Evolutionary conservation across 2,797 vertebrate genomes (phyloP).

Genomic region (Thunnus albacares): DNA sequence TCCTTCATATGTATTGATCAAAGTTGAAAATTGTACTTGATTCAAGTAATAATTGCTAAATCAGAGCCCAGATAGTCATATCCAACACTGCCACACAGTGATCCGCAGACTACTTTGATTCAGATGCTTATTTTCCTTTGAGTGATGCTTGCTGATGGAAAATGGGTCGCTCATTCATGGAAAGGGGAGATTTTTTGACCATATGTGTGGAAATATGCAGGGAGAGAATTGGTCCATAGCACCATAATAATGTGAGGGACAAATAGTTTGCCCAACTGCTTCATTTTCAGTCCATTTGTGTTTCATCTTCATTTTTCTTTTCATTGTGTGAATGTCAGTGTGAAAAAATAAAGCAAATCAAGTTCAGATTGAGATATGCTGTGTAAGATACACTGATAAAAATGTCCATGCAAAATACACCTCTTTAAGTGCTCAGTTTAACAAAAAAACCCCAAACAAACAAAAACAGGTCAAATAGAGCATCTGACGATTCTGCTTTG

Average conservation of each 20-base stretch:
- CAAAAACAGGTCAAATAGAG: not conserved
- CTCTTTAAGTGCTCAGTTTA: not conserved
- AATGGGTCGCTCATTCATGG: slow-evolving; percentile 9
- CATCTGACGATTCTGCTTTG: slow-evolving; percentile 26
- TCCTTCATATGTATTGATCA: not conserved
- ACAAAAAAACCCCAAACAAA: too few species aligned
- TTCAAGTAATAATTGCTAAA: slow-evolving; percentile 1
- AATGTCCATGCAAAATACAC: not conserved
- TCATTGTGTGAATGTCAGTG: not conserved
- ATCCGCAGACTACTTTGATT: slow-evolving; percentile 8
- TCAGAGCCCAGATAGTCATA: not conserved
- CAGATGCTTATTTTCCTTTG: not conserved
- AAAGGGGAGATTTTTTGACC: not conserved
- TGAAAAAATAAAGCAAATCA: not conserved
- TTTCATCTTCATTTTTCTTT: not conserved
- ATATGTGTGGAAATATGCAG: slow-evolving; percentile 6
- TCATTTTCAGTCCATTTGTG: not conserved
- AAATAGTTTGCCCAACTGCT: slow-evolving; percentile 6
- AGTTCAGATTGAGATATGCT: not conserved
- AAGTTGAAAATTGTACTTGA: slow-evolving; percentile 43
- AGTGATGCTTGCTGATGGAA: slow-evolving; percentile 34
- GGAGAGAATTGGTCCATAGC: not conserved
- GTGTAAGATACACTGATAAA: not conserved
- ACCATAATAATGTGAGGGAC: not conserved
- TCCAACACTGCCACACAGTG: slow-evolving; percentile 26